A percentile compares a stretch with the other conserved stretches of the same genome.
Conservation (phyloP, 2,888 invertebrate genomes). For the Formica aserva region DNA sequence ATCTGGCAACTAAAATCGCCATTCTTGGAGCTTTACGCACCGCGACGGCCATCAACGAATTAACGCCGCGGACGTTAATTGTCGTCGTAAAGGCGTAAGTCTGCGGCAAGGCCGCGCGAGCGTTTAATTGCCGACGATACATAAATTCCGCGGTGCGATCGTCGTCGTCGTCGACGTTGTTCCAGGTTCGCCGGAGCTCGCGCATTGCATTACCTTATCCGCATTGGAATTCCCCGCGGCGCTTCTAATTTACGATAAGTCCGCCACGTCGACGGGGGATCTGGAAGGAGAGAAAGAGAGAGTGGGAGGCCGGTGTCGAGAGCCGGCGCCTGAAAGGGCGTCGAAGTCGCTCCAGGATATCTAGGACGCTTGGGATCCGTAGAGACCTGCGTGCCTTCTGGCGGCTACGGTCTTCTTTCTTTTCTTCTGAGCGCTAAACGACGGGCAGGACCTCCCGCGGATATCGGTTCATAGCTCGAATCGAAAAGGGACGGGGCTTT, state of each 20-base stretch:
- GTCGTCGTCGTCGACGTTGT: slow-evolving; percentile 59
- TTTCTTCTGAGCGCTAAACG: slow-evolving; percentile 17
- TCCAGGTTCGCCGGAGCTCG: slow-evolving; percentile 46
- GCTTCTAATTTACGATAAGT: slow-evolving; percentile 78
- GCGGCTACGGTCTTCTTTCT: background rate
- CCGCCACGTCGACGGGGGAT: slow-evolving; percentile 61
- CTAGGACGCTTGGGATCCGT: slow-evolving; percentile 44
- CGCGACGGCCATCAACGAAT: slow-evolving; percentile 40
- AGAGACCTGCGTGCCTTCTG: slow-evolving; percentile 41
- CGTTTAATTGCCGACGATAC: slow-evolving; percentile 75
- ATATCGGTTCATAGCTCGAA: slow-evolving; percentile 39
- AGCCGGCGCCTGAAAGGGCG: slow-evolving; percentile 67
- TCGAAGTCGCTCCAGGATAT: slow-evolving; percentile 62
- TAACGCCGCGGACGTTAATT: slow-evolving; percentile 59
- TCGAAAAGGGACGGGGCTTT: background rate
- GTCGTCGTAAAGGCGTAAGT: slow-evolving; percentile 58
- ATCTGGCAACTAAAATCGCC: background rate
- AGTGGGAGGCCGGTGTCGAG: slow-evolving; percentile 62
- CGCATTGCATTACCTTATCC: slow-evolving; percentile 62
- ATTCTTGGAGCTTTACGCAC: background rate
- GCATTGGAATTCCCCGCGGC: slow-evolving; percentile 76
- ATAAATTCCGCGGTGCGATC: slow-evolving; percentile 71
- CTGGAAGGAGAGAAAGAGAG: background rate
- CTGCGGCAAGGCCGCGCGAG: slow-evolving; percentile 53
- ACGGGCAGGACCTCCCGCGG: slow-evolving; percentile 43